phyloP scores from a whole-genome alignment of 1,140 invertebrate genomes.

The Drosophila ironensis region DNA sequence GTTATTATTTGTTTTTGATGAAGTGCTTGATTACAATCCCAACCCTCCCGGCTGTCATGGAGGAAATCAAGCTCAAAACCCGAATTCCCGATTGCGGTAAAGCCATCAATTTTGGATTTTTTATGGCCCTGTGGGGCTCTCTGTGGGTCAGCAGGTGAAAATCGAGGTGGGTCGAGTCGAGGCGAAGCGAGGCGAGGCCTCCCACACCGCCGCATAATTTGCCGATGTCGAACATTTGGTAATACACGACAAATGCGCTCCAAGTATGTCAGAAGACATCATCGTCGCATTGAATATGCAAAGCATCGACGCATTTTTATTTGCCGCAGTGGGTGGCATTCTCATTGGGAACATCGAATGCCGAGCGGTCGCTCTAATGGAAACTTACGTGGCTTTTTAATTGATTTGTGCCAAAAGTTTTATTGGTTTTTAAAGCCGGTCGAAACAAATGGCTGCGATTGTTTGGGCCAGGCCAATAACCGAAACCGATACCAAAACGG shows the following conservation, averaged over 20 bases:
- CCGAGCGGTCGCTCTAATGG: conserved; percentile 8
- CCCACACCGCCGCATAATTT: conserved; percentile 38
- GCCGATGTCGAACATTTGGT: conserved; percentile 50
- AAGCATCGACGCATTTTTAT: conserved; percentile 61
- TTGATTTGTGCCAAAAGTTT: conserved; percentile 72
- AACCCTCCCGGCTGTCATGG: conserved; percentile 35
- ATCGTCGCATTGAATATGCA: conserved; percentile 55
- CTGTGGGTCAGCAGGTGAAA: conserved; percentile 70
- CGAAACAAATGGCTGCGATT: conserved; percentile 29
- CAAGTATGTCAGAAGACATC: conserved; percentile 24
- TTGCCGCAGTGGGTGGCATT: conserved; percentile 74
- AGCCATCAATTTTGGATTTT: conserved; percentile 17
- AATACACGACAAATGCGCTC: conserved; percentile 41
- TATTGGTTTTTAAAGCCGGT: conserved; percentile 51
- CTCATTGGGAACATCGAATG: conserved; percentile 29
- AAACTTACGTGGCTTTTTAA: conserved; percentile 55
- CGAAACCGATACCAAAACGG: no score
- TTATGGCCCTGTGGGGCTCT: conserved; percentile 19
- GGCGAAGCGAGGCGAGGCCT: not conserved
- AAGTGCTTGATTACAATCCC: conserved; percentile 39
- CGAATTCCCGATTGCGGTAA: conserved; percentile 12
- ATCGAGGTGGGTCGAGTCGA: conserved; percentile 7
- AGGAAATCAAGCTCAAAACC: not conserved
- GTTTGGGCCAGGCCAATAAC: conserved; percentile 6
- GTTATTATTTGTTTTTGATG: conserved; percentile 58